A percentile compares a stretch with the other conserved stretches of the same genome.
phyloP scores from a whole-genome alignment of 2,113 vertebrate species.

The Hoplias malabaricus region DNA sequence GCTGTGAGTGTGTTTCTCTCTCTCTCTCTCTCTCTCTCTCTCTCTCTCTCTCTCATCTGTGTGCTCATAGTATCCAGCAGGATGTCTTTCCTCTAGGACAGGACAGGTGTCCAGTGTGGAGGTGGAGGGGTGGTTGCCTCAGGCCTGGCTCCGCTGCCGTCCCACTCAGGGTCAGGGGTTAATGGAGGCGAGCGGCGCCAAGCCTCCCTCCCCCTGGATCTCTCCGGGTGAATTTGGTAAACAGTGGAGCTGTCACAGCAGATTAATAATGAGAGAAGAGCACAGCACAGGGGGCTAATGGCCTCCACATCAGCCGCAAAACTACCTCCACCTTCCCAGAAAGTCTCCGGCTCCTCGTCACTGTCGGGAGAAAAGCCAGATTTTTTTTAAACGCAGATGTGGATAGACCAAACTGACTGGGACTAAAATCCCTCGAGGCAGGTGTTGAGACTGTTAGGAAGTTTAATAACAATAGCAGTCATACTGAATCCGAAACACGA shows the following conservation, averaged over 20 bases:
- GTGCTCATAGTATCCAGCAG: not conserved
- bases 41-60: not conserved
- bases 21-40: no score
- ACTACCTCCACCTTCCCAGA: conserved; percentile 63
- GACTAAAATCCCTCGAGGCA: no score
- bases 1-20: not conserved
- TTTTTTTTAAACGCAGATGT: no score
- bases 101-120: conserved; percentile 69
- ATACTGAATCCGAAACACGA: no score
- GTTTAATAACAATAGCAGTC: no score
- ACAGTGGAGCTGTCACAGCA: conserved; percentile 79
- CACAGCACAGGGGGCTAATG: conserved; percentile 66
- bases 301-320: conserved; percentile 70
- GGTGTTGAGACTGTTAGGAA: no score
- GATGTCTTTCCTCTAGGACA: conserved; percentile 25
- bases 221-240: conserved; percentile 76
- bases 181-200: conserved; percentile 77
- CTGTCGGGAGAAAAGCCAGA: not conserved
- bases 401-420: no score
- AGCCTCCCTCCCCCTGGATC: conserved; percentile 71
- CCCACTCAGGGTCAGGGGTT: conserved; percentile 72
- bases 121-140: conserved; percentile 43
- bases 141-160: conserved; percentile 64
- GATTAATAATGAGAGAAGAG: conserved; percentile 74
- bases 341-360: not conserved